Conservation (phyloP, 2,888 invertebrate genomes). For the Polyommatus icarus region DNA sequence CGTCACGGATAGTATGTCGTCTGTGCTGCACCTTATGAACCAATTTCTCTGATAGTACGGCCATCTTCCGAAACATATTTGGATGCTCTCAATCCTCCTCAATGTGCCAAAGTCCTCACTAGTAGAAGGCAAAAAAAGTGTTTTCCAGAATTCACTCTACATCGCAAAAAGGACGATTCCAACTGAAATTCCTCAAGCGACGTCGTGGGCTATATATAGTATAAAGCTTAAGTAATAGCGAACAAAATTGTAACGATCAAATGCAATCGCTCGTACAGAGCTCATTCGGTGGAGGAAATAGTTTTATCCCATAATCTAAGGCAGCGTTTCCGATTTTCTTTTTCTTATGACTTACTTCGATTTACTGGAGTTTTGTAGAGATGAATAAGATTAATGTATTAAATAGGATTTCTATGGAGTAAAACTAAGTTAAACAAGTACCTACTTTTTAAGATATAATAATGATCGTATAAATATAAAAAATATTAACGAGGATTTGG, state of each 20-base stretch:
- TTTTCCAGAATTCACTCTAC: neutral
- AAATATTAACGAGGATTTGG: too few species aligned
- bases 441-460: too few species aligned
- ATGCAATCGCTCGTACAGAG: slow-evolving; percentile 1
- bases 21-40: too few species aligned
- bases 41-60: too few species aligned
- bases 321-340: neutral
- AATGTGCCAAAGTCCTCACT: too few species aligned
- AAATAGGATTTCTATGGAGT: too few species aligned
- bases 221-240: neutral
- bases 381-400: neutral
- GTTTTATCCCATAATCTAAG: slow-evolving; percentile 14
- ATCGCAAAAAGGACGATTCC: neutral
- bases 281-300: neutral
- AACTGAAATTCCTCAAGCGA: neutral
- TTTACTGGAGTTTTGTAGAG: neutral
- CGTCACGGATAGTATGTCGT: too few species aligned
- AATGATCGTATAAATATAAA: too few species aligned
- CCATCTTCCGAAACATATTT: too few species aligned
- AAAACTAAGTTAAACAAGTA: too few species aligned
- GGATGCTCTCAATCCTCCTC: too few species aligned
- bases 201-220: neutral
- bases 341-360: neutral
- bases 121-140: too few species aligned
- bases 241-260: slow-evolving; percentile 12